Evolutionary conservation across 2,113 vertebrate genomes (phyloP), one percentile per base, ranked within the genome.

Genomic region (Heteronetta atricapilla): DNA sequence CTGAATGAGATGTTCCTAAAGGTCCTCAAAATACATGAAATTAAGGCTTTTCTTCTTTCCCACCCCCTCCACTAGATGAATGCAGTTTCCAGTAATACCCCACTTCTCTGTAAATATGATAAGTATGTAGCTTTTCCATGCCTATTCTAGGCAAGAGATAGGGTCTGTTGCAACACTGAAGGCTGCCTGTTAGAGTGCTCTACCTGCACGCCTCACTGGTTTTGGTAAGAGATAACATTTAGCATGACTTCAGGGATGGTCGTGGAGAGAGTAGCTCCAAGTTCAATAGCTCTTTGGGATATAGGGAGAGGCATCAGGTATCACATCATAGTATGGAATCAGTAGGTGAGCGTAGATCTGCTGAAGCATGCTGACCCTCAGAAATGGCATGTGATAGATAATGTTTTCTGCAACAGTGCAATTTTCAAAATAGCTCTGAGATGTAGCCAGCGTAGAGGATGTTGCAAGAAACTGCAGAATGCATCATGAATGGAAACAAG

Each of bases 161-260:
- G 13, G 3, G 10, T 66, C 53, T 38, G 13, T 22, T 83, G 1
- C 16, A 46, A 29, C 4, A 0, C 20, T 34, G 17, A 83, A 33
- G 25, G 2, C 22, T 64, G 4, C 13, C 34, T 12, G 6, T 25
- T 20, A 25, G 13, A 55, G 38, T 22, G 28, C 4, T 79, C 10
- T 74, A 25, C 8, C 8, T 0, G 1, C 31, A 48, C 16, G 44
- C 4, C 13, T 82, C 1, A 1, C 34, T 36, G 15, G 8, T 3
- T 69, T 34, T 52, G 33, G 8, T 44, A 11, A 48, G 38, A 53
- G 19, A 13, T 19, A 4, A 4, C 63, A 74, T 10, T 25, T 15
- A 15, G 25, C 0, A 0, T 53, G 14, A 18, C 3, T 20, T 64
- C 31, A 28, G 7, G 62, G 23, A 23, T 25, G 18, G n/a, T 8